Conservation (phyloP, 2,888 invertebrate species). For the Pollenia labialis region DNA sequence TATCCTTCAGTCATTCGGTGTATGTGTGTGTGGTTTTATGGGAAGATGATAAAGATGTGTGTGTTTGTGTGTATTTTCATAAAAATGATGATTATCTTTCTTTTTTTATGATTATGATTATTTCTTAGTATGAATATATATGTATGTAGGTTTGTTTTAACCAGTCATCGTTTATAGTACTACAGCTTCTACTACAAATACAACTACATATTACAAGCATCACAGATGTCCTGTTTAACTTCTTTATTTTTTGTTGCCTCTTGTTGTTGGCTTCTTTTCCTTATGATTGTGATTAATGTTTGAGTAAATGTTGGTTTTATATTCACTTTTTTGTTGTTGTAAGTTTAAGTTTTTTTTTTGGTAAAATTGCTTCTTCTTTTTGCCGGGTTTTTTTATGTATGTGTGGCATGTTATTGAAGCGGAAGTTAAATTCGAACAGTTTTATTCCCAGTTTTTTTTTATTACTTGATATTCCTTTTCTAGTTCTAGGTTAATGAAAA, state of each 20-base stretch:
- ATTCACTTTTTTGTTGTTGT: constrained; percentile 26
- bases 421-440: constrained; percentile 65
- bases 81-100: constrained; percentile 64
- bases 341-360: constrained; percentile 12
- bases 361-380: constrained; percentile 31
- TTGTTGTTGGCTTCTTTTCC: constrained; percentile 49
- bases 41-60: constrained; percentile 37
- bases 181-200: not conserved
- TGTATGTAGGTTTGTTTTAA: constrained; percentile 34
- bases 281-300: constrained; percentile 72
- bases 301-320: constrained; percentile 66
- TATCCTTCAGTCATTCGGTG: constrained; percentile 18
- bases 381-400: constrained; percentile 35
- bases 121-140: constrained; percentile 42
- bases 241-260: constrained; percentile 31
- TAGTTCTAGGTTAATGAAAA: constrained; percentile 73
- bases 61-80: constrained; percentile 12
- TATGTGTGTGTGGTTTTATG: constrained; percentile 34
- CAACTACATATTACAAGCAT: constrained; percentile 42
- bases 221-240: constrained; percentile 72
- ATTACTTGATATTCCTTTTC: constrained; percentile 35
- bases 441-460: constrained; percentile 40
- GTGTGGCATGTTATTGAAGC: constrained; percentile 61
- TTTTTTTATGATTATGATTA: constrained; percentile 70
- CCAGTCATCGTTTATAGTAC: constrained; percentile 40